Base-by-base conservation (phyloP, 1,140 invertebrate species). In the Eumaeus atala region DNA sequence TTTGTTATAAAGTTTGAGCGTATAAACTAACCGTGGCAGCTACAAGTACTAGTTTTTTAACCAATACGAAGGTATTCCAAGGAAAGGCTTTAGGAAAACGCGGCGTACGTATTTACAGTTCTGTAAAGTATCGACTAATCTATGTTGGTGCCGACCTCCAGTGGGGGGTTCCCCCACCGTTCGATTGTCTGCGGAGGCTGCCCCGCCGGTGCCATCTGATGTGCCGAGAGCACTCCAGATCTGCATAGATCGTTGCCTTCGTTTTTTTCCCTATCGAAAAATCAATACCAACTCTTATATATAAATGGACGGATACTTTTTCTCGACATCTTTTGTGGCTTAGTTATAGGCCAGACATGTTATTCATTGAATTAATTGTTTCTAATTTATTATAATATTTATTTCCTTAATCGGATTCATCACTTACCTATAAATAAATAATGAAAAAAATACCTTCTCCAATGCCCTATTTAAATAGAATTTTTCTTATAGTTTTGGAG, bases 161-260 rank as follows among this genome's bases (percentile, higher is more conserved):
- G 67, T n/a, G 77, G 77, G 76, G 79, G 67, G 48, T 42, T 61
- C 71, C 76, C 80, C 77, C 74, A 68, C 65, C 72, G 78, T 84
- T 86, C 80, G 83, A 83, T 86, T 86, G 83, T 86, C 83, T 86
- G 83, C 82, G 79, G 77, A 85, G 79, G 80, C 78, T 76, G 77
- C 74, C 77, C 83, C 83, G 77, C 74, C 83, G 80, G 83, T 84
- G 83, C 83, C 83, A 86, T 84, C 83, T 86, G 83, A 86, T 84
- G 80, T 86, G 78, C 80, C 77, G 83, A 86, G 83, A 86, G 78
- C 80, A 81, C 83, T 84, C 79, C 78, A 86, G 83, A 86, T 86
- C 83, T 86, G 83, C 83, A 86, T 86, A 86, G 83, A 86, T 82
- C 83, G 83, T 86, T 84, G 83, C 77, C 83, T 86, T 86, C 83